Base-by-base conservation (phyloP, 2,113 vertebrate genomes). In the Perognathus longimembris region DNA sequence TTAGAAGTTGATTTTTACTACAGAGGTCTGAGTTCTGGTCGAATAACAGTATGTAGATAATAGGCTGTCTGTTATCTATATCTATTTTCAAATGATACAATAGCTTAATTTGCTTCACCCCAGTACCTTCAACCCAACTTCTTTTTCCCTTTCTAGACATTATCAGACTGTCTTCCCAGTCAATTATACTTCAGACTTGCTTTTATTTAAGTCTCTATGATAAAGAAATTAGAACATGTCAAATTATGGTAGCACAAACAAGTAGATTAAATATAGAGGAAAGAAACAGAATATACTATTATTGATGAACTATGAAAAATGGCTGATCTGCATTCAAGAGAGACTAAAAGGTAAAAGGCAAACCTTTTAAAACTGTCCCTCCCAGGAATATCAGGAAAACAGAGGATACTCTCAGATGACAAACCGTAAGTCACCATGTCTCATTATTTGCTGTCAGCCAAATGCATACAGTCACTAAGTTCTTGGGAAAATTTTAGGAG, bases 1-100 rank as follows among this genome's bases (percentile, higher is more conserved):
- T 93, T 97, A 96, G 86, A 94, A 94, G 67, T 85, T 95, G 78
- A 96, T 96, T 97, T 96, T 96, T 95, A 92, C 64, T 82, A 79
- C 63, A 97, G 71, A 96, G 94, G 86, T 97, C 96, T 94, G 93
- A 83, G 92, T 92, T 79, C 94, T 24, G 34, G 63, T 76, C 74
- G 36, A 82, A 80, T 96, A 91, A 93, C 76, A 54, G 50, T 15
- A 57, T 82, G 82, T 22, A 93, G 42, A 36, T 89, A 90, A 45
- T 21, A 89, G 54, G 57, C 61, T 88, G 5, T 20, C 67, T 91
- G 69, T 50, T 87, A 26, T 95, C 7, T 86, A 75, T 59, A 94
- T 78, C 73, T 92, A 70, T 5, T 22, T 92, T 86, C 81, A 17
- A 7, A 93, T 93, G 95, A 95, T 36, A 82, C 18, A 80, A 80